Evolutionary conservation across 2,797 vertebrate species (phyloP).

Genomic region (Distichodus sexfasciatus): DNA sequence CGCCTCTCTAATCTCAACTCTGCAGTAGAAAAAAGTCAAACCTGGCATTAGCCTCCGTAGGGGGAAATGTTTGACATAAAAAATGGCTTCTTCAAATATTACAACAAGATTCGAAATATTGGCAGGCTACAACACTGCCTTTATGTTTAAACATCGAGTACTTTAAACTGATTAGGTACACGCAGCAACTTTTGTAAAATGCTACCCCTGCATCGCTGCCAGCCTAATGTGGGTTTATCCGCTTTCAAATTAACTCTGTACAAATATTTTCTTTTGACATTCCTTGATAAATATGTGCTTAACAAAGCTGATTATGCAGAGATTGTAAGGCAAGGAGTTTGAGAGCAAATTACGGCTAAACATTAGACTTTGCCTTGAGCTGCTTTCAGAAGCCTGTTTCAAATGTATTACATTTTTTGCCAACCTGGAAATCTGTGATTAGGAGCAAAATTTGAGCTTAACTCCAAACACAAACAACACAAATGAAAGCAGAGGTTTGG

Average conservation of each 20-base stretch:
- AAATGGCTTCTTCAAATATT: too few relatives aligned
- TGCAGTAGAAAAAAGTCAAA: background rate
- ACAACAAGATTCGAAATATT: background rate
- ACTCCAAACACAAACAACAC: background rate
- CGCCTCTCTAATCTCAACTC: background rate
- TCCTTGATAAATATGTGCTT: conserved; percentile 9
- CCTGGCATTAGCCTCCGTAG: too few relatives aligned
- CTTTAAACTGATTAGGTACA: background rate
- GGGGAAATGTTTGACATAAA: too few relatives aligned
- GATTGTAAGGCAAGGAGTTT: conserved; percentile 23
- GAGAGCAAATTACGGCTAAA: conserved; percentile 29
- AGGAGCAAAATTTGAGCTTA: background rate
- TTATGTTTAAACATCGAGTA: background rate
- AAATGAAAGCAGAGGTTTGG: background rate
- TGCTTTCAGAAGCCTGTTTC: conserved; percentile 7
- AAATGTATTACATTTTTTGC: conserved; percentile 23
- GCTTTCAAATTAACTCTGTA: conserved; percentile 6
- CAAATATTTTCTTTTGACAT: conserved; percentile 13
- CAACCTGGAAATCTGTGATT: background rate
- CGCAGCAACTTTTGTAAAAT: background rate
- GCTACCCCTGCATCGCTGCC: conserved; percentile 17
- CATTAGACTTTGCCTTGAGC: conserved; percentile 32
- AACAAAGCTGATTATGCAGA: conserved; percentile 34
- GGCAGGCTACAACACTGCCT: background rate
- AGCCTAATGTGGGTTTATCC: conserved; percentile 28